Base-by-base conservation (phyloP, 2,113 vertebrate genomes). In the Neogobius melanostomus region DNA sequence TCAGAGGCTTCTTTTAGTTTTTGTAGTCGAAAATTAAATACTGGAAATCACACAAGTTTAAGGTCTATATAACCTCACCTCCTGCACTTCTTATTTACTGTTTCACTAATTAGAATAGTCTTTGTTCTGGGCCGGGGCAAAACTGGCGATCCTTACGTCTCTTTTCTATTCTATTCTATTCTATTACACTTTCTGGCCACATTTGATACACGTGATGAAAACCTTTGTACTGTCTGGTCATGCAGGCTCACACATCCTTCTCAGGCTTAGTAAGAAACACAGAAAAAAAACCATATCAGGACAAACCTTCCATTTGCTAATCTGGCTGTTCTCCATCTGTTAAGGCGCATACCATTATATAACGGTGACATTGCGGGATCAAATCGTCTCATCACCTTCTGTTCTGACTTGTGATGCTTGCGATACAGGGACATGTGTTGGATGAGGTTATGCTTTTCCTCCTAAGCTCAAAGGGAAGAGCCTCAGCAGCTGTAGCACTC, bases 331-430 rank as follows among this genome's bases (percentile, higher is more conserved):
- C 59, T 79, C 76, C 84, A 81, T 73, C 73, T 79, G 68, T 65
- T 71, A 67, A 84, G 68, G 71, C 64, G 60, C 75, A 74, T 64
- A 50, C 70, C 52, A 12, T 88, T 88, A 86, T 74, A 69, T 83
- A 86, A 88, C 80, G 0, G 6, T 73, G 70, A 79, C 72, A 69
- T 10, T 71, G 63, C 69, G 66, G 63, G 62, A 64, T 71, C 54
- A 77, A 78, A 80, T 82, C 57, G 66, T 69, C 59, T 66, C 51
- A 66, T 68, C 66, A 42, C 46, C 72, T 64, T 60, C 10, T 70
- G 12, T 53, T 28, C 17, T 56, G n/a, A 11, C 42, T 62, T 45
- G 70, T 62, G 8, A 59, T 0, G 11, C 7, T 28, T 21, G 28
- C 47, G 76, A 21, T 48, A 12, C n/a, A 71, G 36, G 46, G 42